Base-by-base conservation (phyloP, 2,888 invertebrate species). In the Xestoiulus laeticollis region DNA sequence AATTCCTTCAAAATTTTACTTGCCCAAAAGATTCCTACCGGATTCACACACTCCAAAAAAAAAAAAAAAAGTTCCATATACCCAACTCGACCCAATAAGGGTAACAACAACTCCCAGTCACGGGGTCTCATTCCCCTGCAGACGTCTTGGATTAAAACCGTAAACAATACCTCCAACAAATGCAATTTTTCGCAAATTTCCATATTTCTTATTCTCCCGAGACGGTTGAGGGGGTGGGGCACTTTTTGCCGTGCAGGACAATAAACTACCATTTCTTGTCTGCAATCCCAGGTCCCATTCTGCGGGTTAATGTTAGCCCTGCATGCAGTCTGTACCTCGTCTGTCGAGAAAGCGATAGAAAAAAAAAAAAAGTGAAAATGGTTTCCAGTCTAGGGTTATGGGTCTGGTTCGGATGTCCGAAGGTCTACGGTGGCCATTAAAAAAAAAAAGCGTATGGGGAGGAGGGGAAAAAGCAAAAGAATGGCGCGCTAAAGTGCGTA, bases 371-470 rank as follows among this genome's bases (percentile, higher is more conserved):
- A 78, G 78, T 78, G 78, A 78, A 78, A 78, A 30, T 14, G 78
- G 22, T 78, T 78, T 30, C 30, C 78, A 78, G 78, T 78, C 68
- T 68, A 68, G 30, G 78, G 30, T 30, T 78, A 78, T 26, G 30
- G 78, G 78, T 78, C 78, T 78, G 78, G 78, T 78, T 78, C 68
- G 22, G 78, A 78, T 78, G 78, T 78, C 78, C 78, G 78, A 78
- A 78, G 30, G 78, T 78, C 78, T 78, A 78, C 78, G 78, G 78
- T n/a, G 78, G 30, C 78, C 78, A 30, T 78, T 78, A 78, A 78
- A 68, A 30, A 78, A n/a, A 30, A 38, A 38, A 38, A 38, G 38
- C 38, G 38, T 38, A 8, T 38, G 38, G 8, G 26, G 78, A 2
- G 26, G 78, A n/a, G 78, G 68, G 78, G 78, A 30, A 14, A 6